These are phyloP conservation scores for Pterocles burchelli DNA, from an alignment of 2,113 vertebrate species.

Conservation along the genomic window DNA sequence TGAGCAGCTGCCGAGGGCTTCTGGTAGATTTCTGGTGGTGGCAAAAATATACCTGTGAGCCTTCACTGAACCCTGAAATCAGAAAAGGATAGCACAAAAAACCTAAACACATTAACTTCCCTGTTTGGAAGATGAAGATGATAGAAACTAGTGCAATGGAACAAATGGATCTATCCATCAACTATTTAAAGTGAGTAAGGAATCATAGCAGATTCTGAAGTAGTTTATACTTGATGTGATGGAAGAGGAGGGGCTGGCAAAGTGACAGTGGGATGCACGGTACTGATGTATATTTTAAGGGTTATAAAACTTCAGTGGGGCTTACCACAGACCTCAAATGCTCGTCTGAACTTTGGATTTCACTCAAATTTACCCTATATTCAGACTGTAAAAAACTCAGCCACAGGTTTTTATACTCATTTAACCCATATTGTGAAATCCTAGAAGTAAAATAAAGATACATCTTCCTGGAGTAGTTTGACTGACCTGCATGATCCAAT, in stretches of 20 bases:
- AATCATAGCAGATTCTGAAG: neutral
- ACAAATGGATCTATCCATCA: neutral
- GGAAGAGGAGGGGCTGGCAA: neutral
- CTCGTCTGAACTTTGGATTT: neutral
- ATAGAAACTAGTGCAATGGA: neutral
- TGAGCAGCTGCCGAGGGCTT: neutral
- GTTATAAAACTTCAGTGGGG: neutral
- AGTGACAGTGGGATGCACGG: neutral
- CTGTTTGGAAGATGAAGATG: neutral
- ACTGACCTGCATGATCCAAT: neutral
- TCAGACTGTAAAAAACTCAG: neutral
- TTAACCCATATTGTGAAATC: neutral
- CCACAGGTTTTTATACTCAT: neutral
- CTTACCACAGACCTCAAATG: neutral
- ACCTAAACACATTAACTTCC: neutral
- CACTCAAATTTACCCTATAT: neutral
- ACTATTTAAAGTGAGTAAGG: neutral
- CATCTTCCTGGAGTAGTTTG: neutral
- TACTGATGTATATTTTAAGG: neutral
- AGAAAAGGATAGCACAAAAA: neutral
- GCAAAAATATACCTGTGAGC: neutral
- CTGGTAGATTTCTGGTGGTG: neutral
- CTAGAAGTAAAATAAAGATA: neutral
- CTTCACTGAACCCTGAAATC: neutral
- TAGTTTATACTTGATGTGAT: neutral